Evolutionary conservation across 1,140 invertebrate genomes (phyloP), one percentile per base, ranked within the genome.

Genomic region (Halotydeus destructor): DNA sequence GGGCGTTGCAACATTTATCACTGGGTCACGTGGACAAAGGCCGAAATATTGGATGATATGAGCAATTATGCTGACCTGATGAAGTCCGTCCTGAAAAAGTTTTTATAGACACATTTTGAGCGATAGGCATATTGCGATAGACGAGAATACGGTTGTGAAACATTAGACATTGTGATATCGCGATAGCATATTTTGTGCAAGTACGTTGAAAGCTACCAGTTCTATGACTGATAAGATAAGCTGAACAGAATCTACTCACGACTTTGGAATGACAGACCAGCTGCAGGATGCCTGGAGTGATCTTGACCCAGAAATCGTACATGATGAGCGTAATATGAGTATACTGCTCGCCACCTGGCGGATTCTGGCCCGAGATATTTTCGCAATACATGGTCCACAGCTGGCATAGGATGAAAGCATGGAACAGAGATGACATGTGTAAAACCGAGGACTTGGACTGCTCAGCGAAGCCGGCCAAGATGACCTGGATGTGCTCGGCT

Each of bases 311-410:
- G 67, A 98, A 98, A 61, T 98, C 91, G 66, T 54, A 77, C 71
- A 38, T 69, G 64, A 54, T 86, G 76, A 36, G 64, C 52, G 68
- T 72, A 39, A 50, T 47, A 30, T 48, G 49, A 49, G 45, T 45
- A 32, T 52, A 45, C 32, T 55, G 54, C 31, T 59, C 45, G 69
- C 70, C 52, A 62, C 56, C 54, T 68, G 71, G 49, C 60, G 69
- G 47, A 65, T 72, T 39, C 23, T 61, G 52, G 12, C 55, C 54
- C 3, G 83, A 75, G 45, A 78, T 66, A 61, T 85, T 78, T 60
- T 97, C 93, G 57, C 96, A 74, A 58, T 98, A 99, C 50, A 98
- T 75, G 0, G 91, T 98, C 93, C 93, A 99, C 34, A 98, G 63
- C 72, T 69, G 70, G 52, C 70, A 75, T 3, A 75, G 57, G 46